These are phyloP conservation scores for Sabellastarte sp. DNA, from an alignment of 2,888 invertebrate genomes.

Conservation along the genomic window DNA sequence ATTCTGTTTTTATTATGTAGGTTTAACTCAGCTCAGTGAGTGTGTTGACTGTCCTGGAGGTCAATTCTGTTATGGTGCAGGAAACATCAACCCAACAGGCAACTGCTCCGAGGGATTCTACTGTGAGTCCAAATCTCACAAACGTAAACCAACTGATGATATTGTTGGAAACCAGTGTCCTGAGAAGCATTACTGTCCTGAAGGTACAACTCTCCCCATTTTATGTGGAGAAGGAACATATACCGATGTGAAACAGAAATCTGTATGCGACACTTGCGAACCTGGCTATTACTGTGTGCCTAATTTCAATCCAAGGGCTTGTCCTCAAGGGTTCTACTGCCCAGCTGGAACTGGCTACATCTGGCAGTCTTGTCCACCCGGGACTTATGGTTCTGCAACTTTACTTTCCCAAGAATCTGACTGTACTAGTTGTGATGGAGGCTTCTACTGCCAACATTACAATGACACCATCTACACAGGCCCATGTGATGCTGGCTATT, in stretches of 20 bases:
- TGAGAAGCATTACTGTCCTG: slow-evolving; percentile 47
- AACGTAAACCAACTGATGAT: slow-evolving; percentile 38
- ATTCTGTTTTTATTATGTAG: no score
- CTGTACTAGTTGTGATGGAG: slow-evolving; percentile 50
- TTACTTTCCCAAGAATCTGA: slow-evolving; percentile 41
- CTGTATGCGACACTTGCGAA: slow-evolving; percentile 39
- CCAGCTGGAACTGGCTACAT: slow-evolving; percentile 49
- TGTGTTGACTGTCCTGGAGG: slow-evolving; percentile 50
- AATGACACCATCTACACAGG: slow-evolving; percentile 45
- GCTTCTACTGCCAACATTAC: slow-evolving; percentile 43
- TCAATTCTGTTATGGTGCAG: slow-evolving; percentile 42
- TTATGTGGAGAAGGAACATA: slow-evolving; percentile 48
- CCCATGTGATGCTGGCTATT: slow-evolving; percentile 50
- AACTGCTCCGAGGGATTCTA: slow-evolving; percentile 42
- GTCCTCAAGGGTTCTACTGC: slow-evolving; percentile 53
- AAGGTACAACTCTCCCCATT: slow-evolving; percentile 42
- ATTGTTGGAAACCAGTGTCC: slow-evolving; percentile 48
- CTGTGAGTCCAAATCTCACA: slow-evolving; percentile 49
- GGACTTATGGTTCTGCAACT: slow-evolving; percentile 40
- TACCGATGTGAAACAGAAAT: slow-evolving; percentile 36
- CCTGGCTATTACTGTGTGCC: slow-evolving; percentile 47
- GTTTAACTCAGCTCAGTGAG: slow-evolving; percentile 17
- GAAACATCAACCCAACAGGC: slow-evolving; percentile 29
- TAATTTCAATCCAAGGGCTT: slow-evolving; percentile 39
- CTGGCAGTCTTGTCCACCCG: slow-evolving; percentile 48